Evolutionary conservation across 1,140 invertebrate genomes (phyloP), one percentile per base, ranked within the genome.

Genomic region (Zophobas atratus): DNA sequence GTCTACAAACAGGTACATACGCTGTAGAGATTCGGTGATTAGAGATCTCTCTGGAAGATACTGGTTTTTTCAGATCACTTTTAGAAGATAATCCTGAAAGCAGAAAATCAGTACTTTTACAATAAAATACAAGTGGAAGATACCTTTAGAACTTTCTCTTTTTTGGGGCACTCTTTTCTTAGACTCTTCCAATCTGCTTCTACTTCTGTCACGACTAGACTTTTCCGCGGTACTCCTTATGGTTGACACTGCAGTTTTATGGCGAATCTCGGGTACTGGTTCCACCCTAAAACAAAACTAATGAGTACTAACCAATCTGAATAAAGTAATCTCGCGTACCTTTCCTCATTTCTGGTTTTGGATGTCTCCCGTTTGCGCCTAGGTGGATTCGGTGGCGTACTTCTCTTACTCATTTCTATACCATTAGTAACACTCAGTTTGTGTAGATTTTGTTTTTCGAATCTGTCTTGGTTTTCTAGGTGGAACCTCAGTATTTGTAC

Each of bases 181-280:
- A 6, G 43, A 3, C 1, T 84, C 82, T 63, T 84, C 84, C 63
- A 51, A 76, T 79, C 75, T 81, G 6, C 73, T 56, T 81, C 77
- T 82, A 34, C 72, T 78, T 55, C 76, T 80, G 38, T 85, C 84
- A 63, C 83, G 82, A n/a, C 79, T 72, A 48, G 79, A 72, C 75
- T 85, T 86, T 71, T 86, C 85, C 35, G 85, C 83, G n/a, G 84
- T 86, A 71, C 84, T 87, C 72, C 84, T 84, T 55, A 88, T 88
- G 0, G 87, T 87, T 4, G 86, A 87, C 57, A 88, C 79, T 0
- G 86, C 87, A 1, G 86, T 87, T 82, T 86, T 87, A 71, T 87
- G 86, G 48, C 85, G 80, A 43, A 87, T 87, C 84, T 87, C 86
- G 43, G 86, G 85, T 71, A 87, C 77, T 72, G 33, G 36, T 39